Conservation (phyloP, 2,888 invertebrate genomes). For the Epirrita christyi region DNA sequence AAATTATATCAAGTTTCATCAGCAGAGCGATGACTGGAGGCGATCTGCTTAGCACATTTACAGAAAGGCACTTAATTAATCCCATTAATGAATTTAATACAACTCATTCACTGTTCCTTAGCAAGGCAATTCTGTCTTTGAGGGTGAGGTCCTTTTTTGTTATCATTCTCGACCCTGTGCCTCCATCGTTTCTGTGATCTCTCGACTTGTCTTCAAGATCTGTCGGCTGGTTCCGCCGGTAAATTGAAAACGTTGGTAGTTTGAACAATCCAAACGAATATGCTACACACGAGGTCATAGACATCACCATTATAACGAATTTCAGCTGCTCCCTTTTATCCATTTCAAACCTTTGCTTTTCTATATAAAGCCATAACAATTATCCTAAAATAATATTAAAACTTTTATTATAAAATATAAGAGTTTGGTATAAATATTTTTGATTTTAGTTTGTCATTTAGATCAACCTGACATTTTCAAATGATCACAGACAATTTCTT, state of each 20-base stretch:
- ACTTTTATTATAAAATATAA: conserved; percentile 15
- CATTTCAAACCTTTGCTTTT: conserved; percentile 51
- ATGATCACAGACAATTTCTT: conserved; percentile 13
- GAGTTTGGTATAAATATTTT: conserved; percentile 4
- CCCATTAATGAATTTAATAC: conserved; percentile 3
- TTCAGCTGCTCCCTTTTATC: conserved; percentile 63
- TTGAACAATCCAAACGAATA: conserved; percentile 64
- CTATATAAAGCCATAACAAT: conserved; percentile 49
- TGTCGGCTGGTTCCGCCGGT: conserved; percentile 29
- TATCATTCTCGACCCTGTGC: conserved; percentile 27
- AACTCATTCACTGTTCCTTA: conserved; percentile 23
- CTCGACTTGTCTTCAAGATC: conserved; percentile 32
- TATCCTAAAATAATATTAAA: conserved; percentile 25
- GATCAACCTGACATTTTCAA: conserved; percentile 9
- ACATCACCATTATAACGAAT: conserved; percentile 57
- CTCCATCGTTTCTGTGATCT: conserved; percentile 50
- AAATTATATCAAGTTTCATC: conserved; percentile 14
- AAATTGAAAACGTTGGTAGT: conserved; percentile 35
- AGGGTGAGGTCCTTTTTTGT: conserved; percentile 17
- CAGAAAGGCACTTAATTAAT: conserved; percentile 20
- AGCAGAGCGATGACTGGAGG: conserved; percentile 3
- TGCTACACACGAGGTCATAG: conserved; percentile 61
- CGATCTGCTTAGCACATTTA: conserved; percentile 7
- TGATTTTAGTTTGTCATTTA: conserved; percentile 31
- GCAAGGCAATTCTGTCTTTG: conserved; percentile 9